phyloP scores from a whole-genome alignment of 2,113 vertebrate genomes.

The Prolemur simus region DNA sequence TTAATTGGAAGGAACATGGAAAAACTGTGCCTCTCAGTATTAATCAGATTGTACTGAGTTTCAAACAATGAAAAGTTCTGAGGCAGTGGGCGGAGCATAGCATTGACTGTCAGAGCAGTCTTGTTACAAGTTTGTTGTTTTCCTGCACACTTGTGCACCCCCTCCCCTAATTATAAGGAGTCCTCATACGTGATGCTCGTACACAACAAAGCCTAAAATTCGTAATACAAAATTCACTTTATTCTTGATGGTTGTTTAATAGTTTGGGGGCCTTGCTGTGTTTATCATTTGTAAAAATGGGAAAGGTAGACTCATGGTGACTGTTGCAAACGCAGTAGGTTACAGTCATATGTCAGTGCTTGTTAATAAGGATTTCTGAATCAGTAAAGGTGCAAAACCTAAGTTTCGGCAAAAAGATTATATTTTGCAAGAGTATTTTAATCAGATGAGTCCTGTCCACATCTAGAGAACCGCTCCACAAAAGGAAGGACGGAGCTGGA shows the following conservation, averaged over 20 bases:
- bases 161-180: not conserved
- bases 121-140: not conserved
- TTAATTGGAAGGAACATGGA: not conserved
- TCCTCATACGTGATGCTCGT: not conserved
- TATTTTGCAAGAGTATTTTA: slow-evolving; percentile 13
- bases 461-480: not conserved
- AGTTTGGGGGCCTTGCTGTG: not conserved
- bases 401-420: slow-evolving; percentile 10
- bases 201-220: not conserved
- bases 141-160: not conserved
- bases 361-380: not conserved
- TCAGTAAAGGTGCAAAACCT: not conserved
- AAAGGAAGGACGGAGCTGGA: not conserved
- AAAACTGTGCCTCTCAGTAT: not conserved
- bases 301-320: not conserved
- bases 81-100: not conserved
- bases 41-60: not conserved
- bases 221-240: not conserved
- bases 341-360: not conserved
- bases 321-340: not conserved
- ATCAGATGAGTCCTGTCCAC: not conserved
- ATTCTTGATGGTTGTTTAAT: not conserved
- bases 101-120: not conserved
- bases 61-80: slow-evolving; percentile 32
- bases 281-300: not conserved